Base-by-base conservation (phyloP, 2,888 invertebrate species). In the Lasius fuliginosus region DNA sequence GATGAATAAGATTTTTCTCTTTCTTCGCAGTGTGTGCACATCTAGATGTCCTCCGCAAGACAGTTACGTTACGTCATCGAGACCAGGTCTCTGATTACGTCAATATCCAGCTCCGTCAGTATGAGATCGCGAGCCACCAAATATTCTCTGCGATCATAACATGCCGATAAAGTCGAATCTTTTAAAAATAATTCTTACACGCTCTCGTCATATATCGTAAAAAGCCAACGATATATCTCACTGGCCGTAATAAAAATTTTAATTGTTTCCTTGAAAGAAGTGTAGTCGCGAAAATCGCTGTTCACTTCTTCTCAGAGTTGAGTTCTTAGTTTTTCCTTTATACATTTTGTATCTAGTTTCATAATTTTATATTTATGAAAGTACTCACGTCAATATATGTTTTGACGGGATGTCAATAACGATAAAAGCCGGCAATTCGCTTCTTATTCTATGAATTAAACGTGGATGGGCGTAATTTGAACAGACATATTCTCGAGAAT, bases 1-100 rank as follows among this genome's bases (percentile, higher is more conserved):
- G 18, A 33, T 15, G n/a, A 46, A 9, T 40, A 49, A 58, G 53
- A 4, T n/a, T 85, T 82, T 81, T 84, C 58, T 82, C 58, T 82
- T 58, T 65, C 60, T 81, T 84, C 85, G 85, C 68, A 23, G 23
- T 23, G 23, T 73, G 67, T 46, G 18, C 53, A 53, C 56, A 84
- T 74, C 82, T 88, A 71, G 75, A 27, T 86, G 86, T 86, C 88
- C 90, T 90, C 85, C 75, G 68, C 74, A 23, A 73, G 67, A 86
- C 82, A 84, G 85, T 75, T 82, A 82, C 36, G 75, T 90, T 90
- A 53, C 90, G 74, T 90, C 90, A 90, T 74, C 64, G 82, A 60
- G 85, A 90, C 89, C 90, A 87, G 85, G 89, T 90, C 85, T 85
- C 64, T 67, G 86, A 82, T 90, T 90, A 89, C 90, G 85, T 90